phyloP scores from a whole-genome alignment of 2,797 vertebrate genomes.

The Cercopithecus diana region DNA sequence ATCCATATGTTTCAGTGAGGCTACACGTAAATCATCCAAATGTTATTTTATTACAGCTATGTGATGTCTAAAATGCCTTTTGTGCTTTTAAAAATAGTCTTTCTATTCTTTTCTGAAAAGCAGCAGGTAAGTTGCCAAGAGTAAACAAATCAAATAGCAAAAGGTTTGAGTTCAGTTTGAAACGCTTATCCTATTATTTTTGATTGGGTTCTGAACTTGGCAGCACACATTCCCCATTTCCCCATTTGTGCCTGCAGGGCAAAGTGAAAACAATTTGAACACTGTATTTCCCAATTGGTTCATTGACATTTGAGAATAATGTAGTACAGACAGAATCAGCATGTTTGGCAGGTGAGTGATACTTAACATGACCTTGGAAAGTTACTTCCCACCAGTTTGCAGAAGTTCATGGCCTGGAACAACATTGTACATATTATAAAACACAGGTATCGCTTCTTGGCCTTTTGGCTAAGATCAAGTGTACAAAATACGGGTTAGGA shows the following conservation, averaged over 20 bases:
- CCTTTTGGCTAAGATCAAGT: too few species aligned
- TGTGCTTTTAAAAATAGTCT: background rate
- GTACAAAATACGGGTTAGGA: background rate
- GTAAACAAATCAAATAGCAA: conserved; percentile 72
- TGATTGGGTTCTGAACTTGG: conserved; percentile 68
- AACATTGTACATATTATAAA: background rate
- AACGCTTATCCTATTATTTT: conserved; percentile 69
- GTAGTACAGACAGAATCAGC: conserved; percentile 42
- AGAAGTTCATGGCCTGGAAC: background rate
- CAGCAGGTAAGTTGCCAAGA: conserved; percentile 62
- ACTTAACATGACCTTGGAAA: conserved; percentile 51
- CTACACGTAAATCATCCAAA: conserved; percentile 48
- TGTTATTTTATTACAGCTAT: conserved; percentile 51
- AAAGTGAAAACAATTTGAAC: conserved; percentile 56
- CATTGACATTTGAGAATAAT: conserved; percentile 57
- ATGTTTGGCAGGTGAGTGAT: conserved; percentile 67
- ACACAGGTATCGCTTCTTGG: background rate
- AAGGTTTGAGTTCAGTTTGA: conserved; percentile 48
- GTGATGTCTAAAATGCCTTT: conserved; percentile 44
- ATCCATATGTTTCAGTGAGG: conserved; percentile 56
- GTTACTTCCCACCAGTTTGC: background rate
- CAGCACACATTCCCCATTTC: background rate
- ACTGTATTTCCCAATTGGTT: conserved; percentile 29
- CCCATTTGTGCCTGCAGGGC: conserved; percentile 56
- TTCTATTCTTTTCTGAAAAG: conserved; percentile 41